phyloP scores from a whole-genome alignment of 2,113 vertebrate genomes.

The Microcebus griseorufus region DNA sequence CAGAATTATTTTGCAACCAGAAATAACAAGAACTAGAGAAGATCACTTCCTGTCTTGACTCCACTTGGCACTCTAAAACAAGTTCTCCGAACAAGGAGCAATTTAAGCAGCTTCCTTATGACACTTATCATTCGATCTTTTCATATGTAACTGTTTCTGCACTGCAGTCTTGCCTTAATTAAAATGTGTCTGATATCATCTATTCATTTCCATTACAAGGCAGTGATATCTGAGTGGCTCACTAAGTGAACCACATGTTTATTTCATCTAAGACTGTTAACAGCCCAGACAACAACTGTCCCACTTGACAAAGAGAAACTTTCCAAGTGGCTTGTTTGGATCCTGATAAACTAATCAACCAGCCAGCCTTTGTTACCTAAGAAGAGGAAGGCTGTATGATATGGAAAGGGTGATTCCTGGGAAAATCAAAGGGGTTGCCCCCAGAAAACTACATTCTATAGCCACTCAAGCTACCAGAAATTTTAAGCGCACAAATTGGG shows the following conservation, averaged over 20 bases:
- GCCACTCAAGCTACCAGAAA: not conserved
- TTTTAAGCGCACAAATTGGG: not conserved
- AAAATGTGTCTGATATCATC: constrained; percentile 55
- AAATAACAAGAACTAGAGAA: constrained; percentile 6
- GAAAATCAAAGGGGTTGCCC: not conserved
- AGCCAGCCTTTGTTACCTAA: not conserved
- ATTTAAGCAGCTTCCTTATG: not conserved
- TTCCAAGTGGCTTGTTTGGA: constrained; percentile 49
- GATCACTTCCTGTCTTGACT: not conserved
- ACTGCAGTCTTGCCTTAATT: constrained; percentile 57
- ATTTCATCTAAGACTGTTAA: constrained; percentile 55
- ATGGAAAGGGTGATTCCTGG: not conserved
- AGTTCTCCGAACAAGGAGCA: constrained; percentile 19
- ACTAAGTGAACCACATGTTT: constrained; percentile 25
- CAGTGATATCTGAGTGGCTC: not conserved
- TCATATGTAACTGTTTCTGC: constrained; percentile 29
- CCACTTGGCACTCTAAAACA: not conserved
- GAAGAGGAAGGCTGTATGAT: fast-evolving
- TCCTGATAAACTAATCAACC: constrained; percentile 54
- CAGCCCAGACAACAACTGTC: constrained; percentile 74
- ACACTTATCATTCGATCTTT: constrained; percentile 57
- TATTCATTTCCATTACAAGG: constrained; percentile 38
- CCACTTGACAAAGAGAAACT: constrained; percentile 83
- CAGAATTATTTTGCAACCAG: constrained; percentile 21
- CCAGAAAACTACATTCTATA: not conserved